A percentile compares a stretch with the other conserved stretches of the same genome.
phyloP scores from a whole-genome alignment of 2,113 vertebrate genomes.

The Oncorhynchus keta region DNA sequence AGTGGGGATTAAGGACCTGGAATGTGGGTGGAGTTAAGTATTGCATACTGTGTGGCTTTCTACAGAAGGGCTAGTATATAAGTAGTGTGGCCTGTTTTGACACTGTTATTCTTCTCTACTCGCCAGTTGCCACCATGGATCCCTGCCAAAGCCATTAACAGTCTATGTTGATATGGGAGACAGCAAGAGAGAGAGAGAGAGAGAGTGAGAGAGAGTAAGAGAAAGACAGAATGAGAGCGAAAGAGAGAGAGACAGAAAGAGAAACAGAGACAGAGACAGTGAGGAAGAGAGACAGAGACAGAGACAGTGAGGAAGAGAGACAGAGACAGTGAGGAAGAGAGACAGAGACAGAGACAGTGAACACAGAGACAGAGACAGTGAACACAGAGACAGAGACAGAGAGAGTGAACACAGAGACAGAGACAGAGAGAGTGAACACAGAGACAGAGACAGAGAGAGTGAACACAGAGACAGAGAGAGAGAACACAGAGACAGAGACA shows the following conservation, averaged over 20 bases:
- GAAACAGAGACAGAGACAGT: too few species aligned
- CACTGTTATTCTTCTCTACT: slow-evolving; percentile 56
- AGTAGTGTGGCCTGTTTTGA: slow-evolving; percentile 25
- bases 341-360: too few species aligned
- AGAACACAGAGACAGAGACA: too few species aligned
- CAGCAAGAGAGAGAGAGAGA: background rate
- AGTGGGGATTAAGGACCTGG: slow-evolving; percentile 40
- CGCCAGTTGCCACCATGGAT: slow-evolving; percentile 59
- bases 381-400: too few species aligned
- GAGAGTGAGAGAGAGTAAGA: background rate
- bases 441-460: too few species aligned
- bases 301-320: too few species aligned
- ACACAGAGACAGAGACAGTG: too few species aligned
- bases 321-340: accelerated
- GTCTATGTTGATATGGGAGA: background rate
- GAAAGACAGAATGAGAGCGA: background rate
- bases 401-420: too few species aligned
- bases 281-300: too few species aligned
- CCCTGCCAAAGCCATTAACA: slow-evolving; percentile 49
- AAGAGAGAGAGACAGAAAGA: background rate
- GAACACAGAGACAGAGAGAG: too few species aligned
- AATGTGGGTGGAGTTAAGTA: slow-evolving; percentile 12
- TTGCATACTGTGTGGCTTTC: background rate
- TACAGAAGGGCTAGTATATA: background rate
- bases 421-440: too few species aligned